Evolutionary conservation across 23 tunicate species (phyloP).

Genomic region (Clavelina lepadiformis): DNA sequence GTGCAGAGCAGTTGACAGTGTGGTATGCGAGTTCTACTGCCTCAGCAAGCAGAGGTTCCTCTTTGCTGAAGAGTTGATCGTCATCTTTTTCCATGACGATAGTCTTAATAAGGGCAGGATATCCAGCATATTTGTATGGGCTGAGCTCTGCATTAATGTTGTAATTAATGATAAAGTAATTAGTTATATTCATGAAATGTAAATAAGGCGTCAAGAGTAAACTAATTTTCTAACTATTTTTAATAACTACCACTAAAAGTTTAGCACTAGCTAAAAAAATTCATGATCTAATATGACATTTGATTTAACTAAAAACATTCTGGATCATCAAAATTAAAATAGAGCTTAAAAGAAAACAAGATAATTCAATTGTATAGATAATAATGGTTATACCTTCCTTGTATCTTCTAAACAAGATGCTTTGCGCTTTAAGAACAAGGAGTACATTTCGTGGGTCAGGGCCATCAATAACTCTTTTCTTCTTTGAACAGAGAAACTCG

Average conservation of each 20-base stretch:
- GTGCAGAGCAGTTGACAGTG: slow-evolving; percentile 98
- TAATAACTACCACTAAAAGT: not conserved
- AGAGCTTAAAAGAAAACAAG: no score
- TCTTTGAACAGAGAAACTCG: slow-evolving; percentile 85
- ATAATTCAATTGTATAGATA: no score
- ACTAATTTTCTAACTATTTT: not conserved
- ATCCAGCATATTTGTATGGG: slow-evolving; percentile 99
- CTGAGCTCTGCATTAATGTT: slow-evolving; percentile 50
- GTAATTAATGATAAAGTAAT: not conserved
- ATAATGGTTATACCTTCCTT: slow-evolving; percentile 57
- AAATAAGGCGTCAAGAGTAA: not conserved
- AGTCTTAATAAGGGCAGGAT: slow-evolving; percentile 94
- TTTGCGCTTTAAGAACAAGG: slow-evolving; percentile 82
- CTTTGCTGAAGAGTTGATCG: slow-evolving; percentile 74
- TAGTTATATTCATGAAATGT: no score
- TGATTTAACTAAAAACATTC: not conserved
- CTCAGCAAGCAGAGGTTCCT: slow-evolving; percentile 77
- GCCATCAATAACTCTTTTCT: slow-evolving; percentile 76
- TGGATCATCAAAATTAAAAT: not conserved
- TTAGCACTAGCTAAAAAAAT: not conserved
- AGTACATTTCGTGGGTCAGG: slow-evolving; percentile 96
- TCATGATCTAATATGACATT: not conserved
- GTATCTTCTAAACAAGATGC: slow-evolving; percentile 79
- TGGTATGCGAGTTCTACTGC: slow-evolving; percentile 96
- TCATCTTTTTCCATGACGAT: slow-evolving; percentile 85